Evolutionary conservation across 2,888 invertebrate genomes (phyloP).

Genomic region (Molorchus minor): DNA sequence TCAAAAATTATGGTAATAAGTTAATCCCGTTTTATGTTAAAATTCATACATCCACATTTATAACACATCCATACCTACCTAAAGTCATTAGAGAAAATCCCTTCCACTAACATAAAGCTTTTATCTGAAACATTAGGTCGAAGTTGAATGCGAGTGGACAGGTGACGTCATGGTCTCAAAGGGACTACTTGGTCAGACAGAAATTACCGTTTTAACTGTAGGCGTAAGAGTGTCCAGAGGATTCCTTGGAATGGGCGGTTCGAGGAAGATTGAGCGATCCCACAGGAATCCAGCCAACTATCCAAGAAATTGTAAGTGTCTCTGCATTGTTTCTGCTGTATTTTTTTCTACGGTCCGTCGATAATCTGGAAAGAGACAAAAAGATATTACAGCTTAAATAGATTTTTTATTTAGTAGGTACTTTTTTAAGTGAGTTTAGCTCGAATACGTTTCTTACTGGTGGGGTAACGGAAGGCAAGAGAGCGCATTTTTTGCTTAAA

Average conservation of each 20-base stretch:
- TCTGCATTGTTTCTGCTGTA: constrained; percentile 41
- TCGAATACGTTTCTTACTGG: too few species aligned
- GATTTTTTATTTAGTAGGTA: constrained; percentile 19
- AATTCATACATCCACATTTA: too few species aligned
- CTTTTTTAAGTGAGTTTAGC: too few species aligned
- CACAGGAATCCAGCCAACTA: constrained; percentile 53
- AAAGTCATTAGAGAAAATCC: neutral
- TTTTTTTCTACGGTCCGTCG: constrained; percentile 30
- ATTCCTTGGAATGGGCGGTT: constrained; percentile 56
- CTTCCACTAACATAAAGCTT: neutral
- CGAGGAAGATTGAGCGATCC: constrained; percentile 62
- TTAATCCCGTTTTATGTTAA: neutral
- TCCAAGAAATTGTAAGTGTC: constrained; percentile 42
- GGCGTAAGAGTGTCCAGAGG: constrained; percentile 58
- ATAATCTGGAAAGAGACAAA: constrained; percentile 30
- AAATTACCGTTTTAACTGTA: constrained; percentile 64
- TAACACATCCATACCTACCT: too few species aligned
- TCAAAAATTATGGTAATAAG: neutral
- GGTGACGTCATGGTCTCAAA: constrained; percentile 57
- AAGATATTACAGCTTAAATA: constrained; percentile 25
- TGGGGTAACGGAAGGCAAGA: too few species aligned
- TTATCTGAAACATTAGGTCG: constrained; percentile 33
- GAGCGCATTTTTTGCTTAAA: too few species aligned
- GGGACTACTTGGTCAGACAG: constrained; percentile 58
- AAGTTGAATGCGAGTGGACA: constrained; percentile 51